Percentiles rank a stretch among this genome's conserved stretches.
Evolutionary conservation across 2,888 invertebrate species (phyloP).

Genomic region (Branchinecta sandiegonensis): DNA sequence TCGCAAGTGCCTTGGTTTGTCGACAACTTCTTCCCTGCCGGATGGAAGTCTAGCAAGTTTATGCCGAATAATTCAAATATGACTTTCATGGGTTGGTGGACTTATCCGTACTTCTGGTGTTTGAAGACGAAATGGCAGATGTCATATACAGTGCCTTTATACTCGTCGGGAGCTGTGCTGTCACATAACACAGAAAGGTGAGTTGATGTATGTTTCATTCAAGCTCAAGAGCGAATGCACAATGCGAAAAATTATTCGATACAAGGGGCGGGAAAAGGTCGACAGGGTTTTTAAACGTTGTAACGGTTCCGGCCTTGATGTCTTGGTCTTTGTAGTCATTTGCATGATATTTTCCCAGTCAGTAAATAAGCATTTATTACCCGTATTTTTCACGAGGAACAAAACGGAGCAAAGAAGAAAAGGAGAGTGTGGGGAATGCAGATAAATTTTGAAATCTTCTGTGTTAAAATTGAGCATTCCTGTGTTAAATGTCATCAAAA

Average conservation of each 20-base stretch:
- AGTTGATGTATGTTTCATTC: background rate
- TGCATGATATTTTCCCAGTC: too few relatives aligned
- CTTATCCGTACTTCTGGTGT: constrained; percentile 74
- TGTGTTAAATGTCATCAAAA: too few relatives aligned
- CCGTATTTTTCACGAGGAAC: too few relatives aligned
- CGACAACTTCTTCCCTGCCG: constrained; percentile 32
- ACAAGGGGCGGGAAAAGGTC: background rate
- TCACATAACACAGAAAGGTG: constrained; percentile 8
- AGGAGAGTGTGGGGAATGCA: too few relatives aligned
- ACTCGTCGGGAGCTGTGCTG: background rate
- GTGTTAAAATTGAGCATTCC: too few relatives aligned
- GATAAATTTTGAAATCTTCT: too few relatives aligned
- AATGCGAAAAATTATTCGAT: background rate
- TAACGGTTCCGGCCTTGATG: too few relatives aligned
- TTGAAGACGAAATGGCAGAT: constrained; percentile 61
- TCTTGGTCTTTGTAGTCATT: too few relatives aligned
- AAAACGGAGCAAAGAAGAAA: too few relatives aligned
- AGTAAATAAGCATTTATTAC: too few relatives aligned
- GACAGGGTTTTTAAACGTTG: background rate
- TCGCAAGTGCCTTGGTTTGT: constrained; percentile 22
- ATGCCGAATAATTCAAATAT: constrained; percentile 43
- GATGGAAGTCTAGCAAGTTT: constrained; percentile 45
- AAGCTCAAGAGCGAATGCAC: background rate
- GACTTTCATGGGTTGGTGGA: constrained; percentile 60
- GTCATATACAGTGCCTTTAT: constrained; percentile 56